Base-by-base conservation (phyloP, 1,140 invertebrate species). In the Bursaphelenchus mucronatus region DNA sequence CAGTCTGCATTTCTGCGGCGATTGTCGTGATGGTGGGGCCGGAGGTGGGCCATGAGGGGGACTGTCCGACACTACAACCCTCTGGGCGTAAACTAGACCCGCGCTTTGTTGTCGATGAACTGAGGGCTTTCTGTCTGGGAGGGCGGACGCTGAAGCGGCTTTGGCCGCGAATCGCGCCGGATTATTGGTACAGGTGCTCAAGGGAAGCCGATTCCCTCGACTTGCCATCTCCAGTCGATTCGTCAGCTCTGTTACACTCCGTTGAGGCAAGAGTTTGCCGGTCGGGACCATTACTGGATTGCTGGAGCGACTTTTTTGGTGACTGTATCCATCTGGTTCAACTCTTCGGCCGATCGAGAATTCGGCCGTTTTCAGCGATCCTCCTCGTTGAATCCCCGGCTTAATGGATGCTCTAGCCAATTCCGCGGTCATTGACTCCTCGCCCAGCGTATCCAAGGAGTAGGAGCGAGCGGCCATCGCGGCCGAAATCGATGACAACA, bases 401-500 rank as follows among this genome's bases (percentile, higher is more conserved):
- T 5, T 30, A 5, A 30, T 30, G 13, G 19, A 13, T 11, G 21
- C 30, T 15, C 66, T 15, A n/a, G 64, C 15, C 43, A 39, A 17
- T 9, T 62, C 8, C 11, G 64, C 63, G 5, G 64, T 66, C 15
- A 51, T 13, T 19, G 63, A 45, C 5, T 10, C 7, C 52, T 74
- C 50, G 30, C 63, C 68, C 4, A 74, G 61, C 8, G 71, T 69
- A 8, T 74, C 70, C 7, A 72, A 59, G 0, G 70, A 73, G 46
- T 72, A 72, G 58, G 70, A 74, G 44, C 70, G 54, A 9, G 61
- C 71, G 47, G 72, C 66, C 45, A 69, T 67, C 39, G 69, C 69
- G 7, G 69, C 69, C 17, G 63, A n/a, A 39, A 43, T 53, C 15
- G 66, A 17, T 11, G 63, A 68, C n/a, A 69, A 13, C 68, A 69